phyloP scores from a whole-genome alignment of 23 tunicate species.

The Pegea sp. region DNA sequence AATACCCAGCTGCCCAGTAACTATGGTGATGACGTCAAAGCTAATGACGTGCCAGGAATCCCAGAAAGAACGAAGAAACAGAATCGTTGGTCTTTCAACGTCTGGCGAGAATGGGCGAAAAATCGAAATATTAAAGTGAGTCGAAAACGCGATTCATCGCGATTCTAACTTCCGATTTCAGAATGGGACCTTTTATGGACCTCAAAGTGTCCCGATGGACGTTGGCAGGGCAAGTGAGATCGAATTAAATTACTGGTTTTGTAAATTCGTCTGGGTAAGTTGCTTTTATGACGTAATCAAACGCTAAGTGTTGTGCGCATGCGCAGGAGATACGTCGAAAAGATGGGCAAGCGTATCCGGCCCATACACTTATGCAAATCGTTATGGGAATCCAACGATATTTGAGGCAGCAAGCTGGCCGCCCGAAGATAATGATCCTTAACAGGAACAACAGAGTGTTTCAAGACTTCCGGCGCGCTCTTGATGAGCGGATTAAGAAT shows the following conservation, averaged over 20 bases:
- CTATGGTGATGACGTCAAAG: constrained; percentile 39
- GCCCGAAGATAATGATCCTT: constrained; percentile 62
- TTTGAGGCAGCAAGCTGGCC: constrained; percentile 86
- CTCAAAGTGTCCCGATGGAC: constrained; percentile 60
- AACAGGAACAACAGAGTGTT: constrained; percentile 66
- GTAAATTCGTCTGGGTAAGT: constrained; percentile 75
- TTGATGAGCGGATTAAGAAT: constrained; percentile 6
- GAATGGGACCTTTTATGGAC: constrained; percentile 7
- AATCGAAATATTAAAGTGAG: constrained; percentile 64
- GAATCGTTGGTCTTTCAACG: constrained; percentile 93
- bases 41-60: constrained; percentile 76
- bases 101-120: constrained; percentile 94
- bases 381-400: constrained; percentile 97
- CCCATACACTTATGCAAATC: constrained; percentile 92
- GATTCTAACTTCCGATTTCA: neutral
- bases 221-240: constrained; percentile 75
- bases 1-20: no score
- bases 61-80: constrained; percentile 92
- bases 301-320: neutral
- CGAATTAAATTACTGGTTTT: constrained; percentile 69
- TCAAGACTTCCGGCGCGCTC: constrained; percentile 18
- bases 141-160: neutral
- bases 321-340: constrained; percentile 79
- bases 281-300: neutral
- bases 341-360: constrained; percentile 84